Percentiles rank a stretch among this genome's conserved stretches.
phyloP scores from a whole-genome alignment of 2,113 vertebrate genomes.

The Acrocephalus arundinaceus region DNA sequence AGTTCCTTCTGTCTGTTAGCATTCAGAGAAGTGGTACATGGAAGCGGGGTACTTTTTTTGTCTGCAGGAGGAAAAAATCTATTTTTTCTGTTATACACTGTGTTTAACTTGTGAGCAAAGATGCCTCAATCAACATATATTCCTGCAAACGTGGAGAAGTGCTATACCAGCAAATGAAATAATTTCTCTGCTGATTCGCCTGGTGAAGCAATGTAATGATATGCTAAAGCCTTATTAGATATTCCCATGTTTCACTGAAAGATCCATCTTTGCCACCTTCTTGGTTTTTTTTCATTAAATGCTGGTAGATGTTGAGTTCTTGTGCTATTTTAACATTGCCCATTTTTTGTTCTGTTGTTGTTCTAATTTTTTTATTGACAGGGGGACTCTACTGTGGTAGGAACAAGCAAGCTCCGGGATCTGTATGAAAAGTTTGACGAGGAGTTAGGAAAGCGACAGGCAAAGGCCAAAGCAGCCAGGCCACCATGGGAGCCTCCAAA shows the following conservation, averaged over 20 bases:
- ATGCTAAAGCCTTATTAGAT: not conserved
- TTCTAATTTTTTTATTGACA: slow-evolving; percentile 48
- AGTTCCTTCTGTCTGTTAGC: not conserved
- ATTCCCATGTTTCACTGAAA: not conserved
- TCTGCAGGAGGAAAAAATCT: not conserved
- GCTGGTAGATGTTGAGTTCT: not conserved
- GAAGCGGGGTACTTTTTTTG: not conserved
- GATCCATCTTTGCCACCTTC: not conserved
- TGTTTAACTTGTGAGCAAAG: not conserved
- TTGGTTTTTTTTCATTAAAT: not conserved
- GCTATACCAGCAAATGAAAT: not conserved
- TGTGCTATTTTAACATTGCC: not conserved
- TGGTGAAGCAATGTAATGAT: not conserved
- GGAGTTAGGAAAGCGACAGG: slow-evolving; percentile 88
- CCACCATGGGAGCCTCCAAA: slow-evolving; percentile 95
- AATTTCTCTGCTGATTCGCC: not conserved
- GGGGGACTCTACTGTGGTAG: slow-evolving; percentile 97
- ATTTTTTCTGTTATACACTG: not conserved
- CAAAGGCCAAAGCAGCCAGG: slow-evolving; percentile 84
- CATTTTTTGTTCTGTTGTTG: not conserved
- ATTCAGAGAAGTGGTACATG: not conserved
- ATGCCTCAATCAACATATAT: not conserved
- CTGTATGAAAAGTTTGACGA: slow-evolving; percentile 94
- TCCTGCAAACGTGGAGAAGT: not conserved
- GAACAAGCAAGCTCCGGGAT: slow-evolving; percentile 90